Evolutionary conservation across 2,888 invertebrate genomes (phyloP).

Genomic region (Axea sp.): DNA sequence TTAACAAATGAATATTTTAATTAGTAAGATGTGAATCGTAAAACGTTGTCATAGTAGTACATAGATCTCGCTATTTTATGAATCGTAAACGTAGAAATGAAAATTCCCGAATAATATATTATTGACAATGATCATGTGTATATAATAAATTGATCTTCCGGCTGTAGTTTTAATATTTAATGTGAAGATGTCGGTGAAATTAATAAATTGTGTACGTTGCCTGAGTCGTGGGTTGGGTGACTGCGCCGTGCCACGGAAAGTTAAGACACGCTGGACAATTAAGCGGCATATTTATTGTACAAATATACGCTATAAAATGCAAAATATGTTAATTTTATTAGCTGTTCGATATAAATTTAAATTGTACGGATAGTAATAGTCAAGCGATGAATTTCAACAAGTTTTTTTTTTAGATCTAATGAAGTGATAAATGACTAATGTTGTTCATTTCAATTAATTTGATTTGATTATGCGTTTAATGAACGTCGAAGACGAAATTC

Average conservation of each 20-base stretch:
- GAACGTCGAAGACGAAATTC: too few species aligned
- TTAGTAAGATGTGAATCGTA: slow-evolving; percentile 58
- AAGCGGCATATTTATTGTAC: slow-evolving; percentile 57
- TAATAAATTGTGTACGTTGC: slow-evolving; percentile 50
- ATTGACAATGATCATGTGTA: slow-evolving; percentile 39
- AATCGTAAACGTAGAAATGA: slow-evolving; percentile 45
- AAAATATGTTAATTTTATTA: slow-evolving; percentile 57
- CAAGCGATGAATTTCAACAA: slow-evolving; percentile 27
- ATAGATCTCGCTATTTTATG: slow-evolving; percentile 50
- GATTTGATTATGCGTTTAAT: slow-evolving; percentile 10
- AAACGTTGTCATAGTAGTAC: slow-evolving; percentile 32
- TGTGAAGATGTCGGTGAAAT: slow-evolving; percentile 51
- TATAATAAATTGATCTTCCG: slow-evolving; percentile 54
- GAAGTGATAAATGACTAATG: slow-evolving; percentile 34
- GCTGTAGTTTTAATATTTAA: slow-evolving; percentile 48
- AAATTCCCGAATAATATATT: slow-evolving; percentile 54
- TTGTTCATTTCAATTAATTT: slow-evolving; percentile 43
- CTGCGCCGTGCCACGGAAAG: slow-evolving; percentile 34
- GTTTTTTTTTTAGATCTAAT: slow-evolving; percentile 16
- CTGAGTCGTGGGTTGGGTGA: slow-evolving; percentile 27
- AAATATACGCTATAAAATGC: slow-evolving; percentile 53
- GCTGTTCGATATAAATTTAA: slow-evolving; percentile 50
- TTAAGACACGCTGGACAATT: slow-evolving; percentile 49
- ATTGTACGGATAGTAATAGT: slow-evolving; percentile 38
- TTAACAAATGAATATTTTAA: slow-evolving; percentile 59